Conservation (phyloP, 1,140 invertebrate species). For the Stegodyphus mimosarum region DNA sequence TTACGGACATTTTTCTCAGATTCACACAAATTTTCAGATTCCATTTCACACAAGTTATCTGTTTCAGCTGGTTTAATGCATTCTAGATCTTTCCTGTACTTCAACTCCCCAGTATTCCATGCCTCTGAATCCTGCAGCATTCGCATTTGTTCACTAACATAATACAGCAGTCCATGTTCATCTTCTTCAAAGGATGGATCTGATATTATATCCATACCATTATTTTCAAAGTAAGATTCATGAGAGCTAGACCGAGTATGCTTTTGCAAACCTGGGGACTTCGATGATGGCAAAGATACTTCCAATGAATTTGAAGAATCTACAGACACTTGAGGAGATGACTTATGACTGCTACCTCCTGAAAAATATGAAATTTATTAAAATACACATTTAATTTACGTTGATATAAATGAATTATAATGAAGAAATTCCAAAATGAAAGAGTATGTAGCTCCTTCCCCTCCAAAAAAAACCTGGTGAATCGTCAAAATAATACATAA, state of each 20-base stretch:
- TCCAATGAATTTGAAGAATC: slow-evolving; percentile 54
- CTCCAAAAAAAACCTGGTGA: no score
- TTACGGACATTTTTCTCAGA: slow-evolving; percentile 39
- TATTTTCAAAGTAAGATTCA: slow-evolving; percentile 89
- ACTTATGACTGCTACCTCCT: slow-evolving; percentile 19
- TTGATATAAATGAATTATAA: no score
- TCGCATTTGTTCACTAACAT: slow-evolving; percentile 51
- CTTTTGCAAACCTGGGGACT: slow-evolving; percentile 59
- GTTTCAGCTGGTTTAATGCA: neutral
- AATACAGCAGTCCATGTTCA: slow-evolving; percentile 52
- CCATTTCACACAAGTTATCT: neutral
- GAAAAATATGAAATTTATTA: neutral
- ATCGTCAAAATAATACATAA: no score
- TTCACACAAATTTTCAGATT: neutral
- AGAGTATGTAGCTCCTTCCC: no score
- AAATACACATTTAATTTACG: no score
- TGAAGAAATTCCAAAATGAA: no score
- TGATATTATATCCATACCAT: slow-evolving; percentile 51
- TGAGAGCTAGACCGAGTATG: slow-evolving; percentile 82
- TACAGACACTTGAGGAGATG: slow-evolving; percentile 43
- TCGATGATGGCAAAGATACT: slow-evolving; percentile 44
- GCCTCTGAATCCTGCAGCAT: slow-evolving; percentile 21
- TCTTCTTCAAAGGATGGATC: slow-evolving; percentile 55
- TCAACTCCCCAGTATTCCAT: neutral
- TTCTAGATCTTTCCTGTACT: no score